These are phyloP conservation scores for Thalassophryne amazonica DNA, from an alignment of 2,797 vertebrate genomes.

Conservation along the genomic window DNA sequence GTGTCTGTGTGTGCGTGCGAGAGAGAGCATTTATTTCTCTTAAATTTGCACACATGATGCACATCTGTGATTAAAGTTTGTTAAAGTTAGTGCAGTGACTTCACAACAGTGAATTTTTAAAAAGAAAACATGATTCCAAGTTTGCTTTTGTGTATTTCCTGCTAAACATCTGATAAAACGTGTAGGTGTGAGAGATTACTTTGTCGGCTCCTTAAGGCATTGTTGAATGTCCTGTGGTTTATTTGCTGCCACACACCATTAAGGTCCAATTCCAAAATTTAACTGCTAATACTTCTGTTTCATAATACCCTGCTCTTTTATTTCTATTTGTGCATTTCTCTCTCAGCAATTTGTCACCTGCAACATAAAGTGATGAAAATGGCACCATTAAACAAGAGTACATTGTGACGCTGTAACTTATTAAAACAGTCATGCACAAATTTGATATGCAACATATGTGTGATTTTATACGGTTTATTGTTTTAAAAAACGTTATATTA, in stretches of 20 bases:
- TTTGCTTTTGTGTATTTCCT: slow-evolving; percentile 44
- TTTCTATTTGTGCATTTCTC: background rate
- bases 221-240: slow-evolving; percentile 37
- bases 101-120: slow-evolving; percentile 50
- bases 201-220: slow-evolving; percentile 52
- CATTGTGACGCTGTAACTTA: too few species aligned
- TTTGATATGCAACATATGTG: too few species aligned
- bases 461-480: too few species aligned
- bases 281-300: slow-evolving; percentile 26
- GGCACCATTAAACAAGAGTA: too few species aligned
- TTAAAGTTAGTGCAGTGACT: slow-evolving; percentile 48
- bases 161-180: slow-evolving; percentile 42
- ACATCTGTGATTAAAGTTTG: slow-evolving; percentile 47
- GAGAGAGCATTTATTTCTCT: background rate
- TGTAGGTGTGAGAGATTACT: slow-evolving; percentile 44
- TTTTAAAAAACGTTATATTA: too few species aligned
- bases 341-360: background rate
- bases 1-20: slow-evolving; percentile 3
- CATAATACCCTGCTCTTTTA: background rate
- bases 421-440: too few species aligned
- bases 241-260: slow-evolving; percentile 42
- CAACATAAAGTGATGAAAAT: too few species aligned
- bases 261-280: slow-evolving; percentile 47
- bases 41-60: slow-evolving; percentile 22
- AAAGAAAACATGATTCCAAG: slow-evolving; percentile 56